A percentile compares a stretch with the other conserved stretches of the same genome.
Evolutionary conservation across 2,888 invertebrate species (phyloP).

Genomic region (Eupithecia inturbata): DNA sequence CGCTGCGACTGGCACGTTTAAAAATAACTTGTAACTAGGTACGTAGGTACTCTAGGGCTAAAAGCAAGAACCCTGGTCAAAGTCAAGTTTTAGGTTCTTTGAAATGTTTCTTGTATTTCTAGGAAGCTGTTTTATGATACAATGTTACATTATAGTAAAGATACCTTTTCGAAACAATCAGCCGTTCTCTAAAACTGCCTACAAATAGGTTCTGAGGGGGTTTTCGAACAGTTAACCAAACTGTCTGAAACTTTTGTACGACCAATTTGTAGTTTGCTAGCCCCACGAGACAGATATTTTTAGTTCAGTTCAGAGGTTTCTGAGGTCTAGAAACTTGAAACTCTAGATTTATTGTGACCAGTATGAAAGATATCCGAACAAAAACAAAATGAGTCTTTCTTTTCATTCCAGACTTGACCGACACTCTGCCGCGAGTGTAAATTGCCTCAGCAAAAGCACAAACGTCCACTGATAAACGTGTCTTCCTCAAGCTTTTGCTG

Average conservation of each 20-base stretch:
- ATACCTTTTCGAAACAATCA: not conserved
- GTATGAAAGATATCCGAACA: not conserved
- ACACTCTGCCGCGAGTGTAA: not conserved
- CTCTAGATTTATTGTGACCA: not conserved
- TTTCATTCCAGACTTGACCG: not conserved
- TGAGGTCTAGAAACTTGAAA: not conserved
- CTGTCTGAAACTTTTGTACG: not conserved
- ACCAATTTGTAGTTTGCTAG: slow-evolving; percentile 3
- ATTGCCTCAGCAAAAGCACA: no score
- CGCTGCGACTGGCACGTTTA: no score
- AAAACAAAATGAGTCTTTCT: not conserved
- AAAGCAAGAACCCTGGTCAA: no score
- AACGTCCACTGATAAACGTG: no score
- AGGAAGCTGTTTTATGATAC: no score
- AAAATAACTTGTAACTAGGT: no score
- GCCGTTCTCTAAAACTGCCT: not conserved
- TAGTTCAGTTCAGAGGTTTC: not conserved
- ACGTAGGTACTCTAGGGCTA: no score
- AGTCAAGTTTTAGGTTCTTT: no score
- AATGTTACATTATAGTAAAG: no score
- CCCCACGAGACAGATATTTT: not conserved
- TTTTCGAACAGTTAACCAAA: slow-evolving; percentile 1
- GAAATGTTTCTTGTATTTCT: no score
- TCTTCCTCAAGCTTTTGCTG: no score
- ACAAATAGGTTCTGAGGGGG: not conserved